phyloP scores from a whole-genome alignment of 2,888 invertebrate genomes.

The Dioctria linearis region DNA sequence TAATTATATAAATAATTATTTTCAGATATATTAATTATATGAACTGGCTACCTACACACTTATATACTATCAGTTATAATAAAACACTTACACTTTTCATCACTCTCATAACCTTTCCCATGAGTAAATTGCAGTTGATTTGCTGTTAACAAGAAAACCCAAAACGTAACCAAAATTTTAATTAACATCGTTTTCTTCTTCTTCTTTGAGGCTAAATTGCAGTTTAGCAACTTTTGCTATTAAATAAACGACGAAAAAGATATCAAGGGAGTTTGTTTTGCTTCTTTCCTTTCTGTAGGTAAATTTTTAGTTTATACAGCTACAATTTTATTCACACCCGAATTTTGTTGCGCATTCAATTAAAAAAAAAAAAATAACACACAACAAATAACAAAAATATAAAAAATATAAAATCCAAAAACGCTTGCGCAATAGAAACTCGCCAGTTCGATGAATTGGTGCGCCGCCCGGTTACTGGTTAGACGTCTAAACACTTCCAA shows the following conservation, averaged over 20 bases:
- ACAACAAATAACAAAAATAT: too few relatives aligned
- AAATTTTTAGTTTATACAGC: too few relatives aligned
- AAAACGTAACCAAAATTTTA: conserved; percentile 12
- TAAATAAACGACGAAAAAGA: background rate
- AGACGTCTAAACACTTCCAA: conserved; percentile 20
- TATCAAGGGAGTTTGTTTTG: too few relatives aligned
- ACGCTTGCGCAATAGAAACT: background rate
- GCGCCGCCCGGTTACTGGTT: background rate
- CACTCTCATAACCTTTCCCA: background rate
- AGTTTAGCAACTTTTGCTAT: background rate
- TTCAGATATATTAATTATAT: background rate
- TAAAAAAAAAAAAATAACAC: too few relatives aligned
- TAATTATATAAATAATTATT: too few relatives aligned
- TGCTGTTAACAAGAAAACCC: conserved; percentile 5
- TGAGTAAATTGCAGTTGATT: background rate
- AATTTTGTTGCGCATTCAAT: too few relatives aligned
- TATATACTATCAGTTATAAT: background rate
- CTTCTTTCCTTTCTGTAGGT: too few relatives aligned
- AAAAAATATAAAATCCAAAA: too few relatives aligned
- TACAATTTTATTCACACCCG: too few relatives aligned
- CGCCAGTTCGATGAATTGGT: background rate
- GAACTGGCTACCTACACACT: background rate
- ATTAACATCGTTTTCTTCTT: background rate
- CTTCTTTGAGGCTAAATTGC: background rate
- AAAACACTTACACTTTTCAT: conserved; percentile 28